Base-by-base conservation (phyloP, 2,797 vertebrate genomes). In the Takifugu ocellatus region DNA sequence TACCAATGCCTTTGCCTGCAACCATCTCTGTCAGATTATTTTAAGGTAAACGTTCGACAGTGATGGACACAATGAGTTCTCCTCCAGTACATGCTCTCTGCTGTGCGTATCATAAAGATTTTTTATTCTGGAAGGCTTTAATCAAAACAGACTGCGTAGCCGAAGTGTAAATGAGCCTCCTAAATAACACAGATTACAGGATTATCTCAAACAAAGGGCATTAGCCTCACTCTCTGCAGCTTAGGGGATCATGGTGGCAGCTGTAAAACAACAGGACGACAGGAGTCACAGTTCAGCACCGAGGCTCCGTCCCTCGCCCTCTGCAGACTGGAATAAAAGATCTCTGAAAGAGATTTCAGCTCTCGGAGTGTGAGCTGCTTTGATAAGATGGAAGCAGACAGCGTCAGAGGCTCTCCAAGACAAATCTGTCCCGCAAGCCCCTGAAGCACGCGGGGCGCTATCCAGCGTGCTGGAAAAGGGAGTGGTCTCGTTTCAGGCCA, bases 391-490 rank as follows among this genome's bases (percentile, higher is more conserved):
- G 47, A 50, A 71, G 66, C 65, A 68, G 79, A 82, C 82, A 77
- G 61, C 70, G 77, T 77, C 65, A 73, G 60, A 74, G 68, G 67
- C 65, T 66, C 50, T 39, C 31, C 62, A 66, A 73, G 70, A 77
- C 68, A 57, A 68, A 74, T 66, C 21, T 65, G 76, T 68, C 66
- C 74, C 66, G 63, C 63, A 9, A 61, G 78, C 68, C 68, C 73
- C 79, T n/a, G 67, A 33, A 61, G 64, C 70, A 39, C 66, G 72
- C 70, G 60, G 81, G 85, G 84, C 82, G 90, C 92, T 93, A 63
- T 91, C 90, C 92, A 90, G 87, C 83, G 91, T 93, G 90, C 90
- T 93, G 92, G 92, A 92, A 80, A 78, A 88, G 87, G 87, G 88
- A 86, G 87, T 88, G 88, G 88, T 87, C 68, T 53, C 63, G 54